phyloP scores from a whole-genome alignment of 2,113 vertebrate species.

The Dendrocopos noguchii region DNA sequence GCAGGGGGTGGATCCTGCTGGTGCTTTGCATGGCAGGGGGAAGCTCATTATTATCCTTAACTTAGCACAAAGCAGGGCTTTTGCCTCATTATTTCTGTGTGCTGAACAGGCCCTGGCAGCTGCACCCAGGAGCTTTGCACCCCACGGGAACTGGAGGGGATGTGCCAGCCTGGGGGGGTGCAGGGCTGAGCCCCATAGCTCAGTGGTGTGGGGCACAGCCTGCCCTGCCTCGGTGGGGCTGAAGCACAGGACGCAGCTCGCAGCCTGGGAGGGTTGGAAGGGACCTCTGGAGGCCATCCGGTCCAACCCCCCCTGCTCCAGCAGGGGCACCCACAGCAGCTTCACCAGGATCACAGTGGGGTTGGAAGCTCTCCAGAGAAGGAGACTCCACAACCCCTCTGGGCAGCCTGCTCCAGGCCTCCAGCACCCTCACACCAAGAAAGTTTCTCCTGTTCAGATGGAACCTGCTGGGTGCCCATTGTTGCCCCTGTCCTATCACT shows the following conservation, averaged over 20 bases:
- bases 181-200: background rate
- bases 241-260: background rate
- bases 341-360: background rate
- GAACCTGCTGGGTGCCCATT: too few relatives aligned
- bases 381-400: background rate
- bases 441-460: too few relatives aligned
- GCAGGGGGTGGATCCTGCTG: background rate
- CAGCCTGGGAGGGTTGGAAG: background rate
- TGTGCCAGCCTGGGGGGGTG: background rate
- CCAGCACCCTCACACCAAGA: background rate
- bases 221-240: background rate
- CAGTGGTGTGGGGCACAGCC: background rate
- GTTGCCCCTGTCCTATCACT: too few relatives aligned
- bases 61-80: background rate
- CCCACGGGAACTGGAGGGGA: background rate
- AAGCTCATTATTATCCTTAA: background rate
- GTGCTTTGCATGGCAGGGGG: background rate
- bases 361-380: background rate
- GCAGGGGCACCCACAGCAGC: background rate
- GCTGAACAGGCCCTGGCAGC: background rate
- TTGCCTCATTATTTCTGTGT: rapidly evolving
- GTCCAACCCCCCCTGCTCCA: background rate
- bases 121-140: background rate
- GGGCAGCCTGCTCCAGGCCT: background rate
- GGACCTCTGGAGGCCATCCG: background rate